Evolutionary conservation across 1,140 invertebrate species (phyloP).

Genomic region (Cotesia glomerata): DNA sequence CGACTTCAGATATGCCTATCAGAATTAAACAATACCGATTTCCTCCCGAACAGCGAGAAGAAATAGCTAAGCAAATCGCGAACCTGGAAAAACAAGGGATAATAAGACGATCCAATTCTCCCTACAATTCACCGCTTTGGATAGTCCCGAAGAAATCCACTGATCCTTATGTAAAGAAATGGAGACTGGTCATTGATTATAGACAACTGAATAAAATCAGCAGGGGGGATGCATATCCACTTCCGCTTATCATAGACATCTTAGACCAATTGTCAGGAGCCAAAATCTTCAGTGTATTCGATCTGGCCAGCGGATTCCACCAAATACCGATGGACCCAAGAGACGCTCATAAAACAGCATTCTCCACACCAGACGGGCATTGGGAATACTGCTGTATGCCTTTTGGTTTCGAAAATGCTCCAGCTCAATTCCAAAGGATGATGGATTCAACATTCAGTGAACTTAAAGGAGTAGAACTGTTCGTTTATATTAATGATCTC

Average conservation of each 20-base stretch:
- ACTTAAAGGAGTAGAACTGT: conserved; percentile 12
- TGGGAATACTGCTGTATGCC: no score
- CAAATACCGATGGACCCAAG: conserved; percentile 4
- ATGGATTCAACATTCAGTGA: conserved; percentile 16
- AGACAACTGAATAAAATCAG: conserved; percentile 9
- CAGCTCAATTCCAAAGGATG: conserved; percentile 8
- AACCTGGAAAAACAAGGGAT: no score
- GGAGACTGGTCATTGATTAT: conserved; percentile 16
- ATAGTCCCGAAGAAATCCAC: no score
- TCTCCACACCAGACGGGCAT: conserved; percentile 15
- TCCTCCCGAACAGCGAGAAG: no score
- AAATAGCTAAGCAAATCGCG: no score
- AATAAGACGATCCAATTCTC: no score
- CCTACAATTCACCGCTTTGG: no score
- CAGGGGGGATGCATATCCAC: conserved; percentile 14
- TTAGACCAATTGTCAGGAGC: conserved; percentile 15
- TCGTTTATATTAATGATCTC: conserved; percentile 40
- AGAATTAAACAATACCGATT: no score
- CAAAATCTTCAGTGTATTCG: conserved; percentile 4
- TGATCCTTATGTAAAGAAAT: not conserved
- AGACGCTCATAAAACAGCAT: conserved; percentile 9
- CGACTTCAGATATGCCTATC: no score
- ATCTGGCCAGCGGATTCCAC: conserved; percentile 13
- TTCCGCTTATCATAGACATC: conserved; percentile 18
- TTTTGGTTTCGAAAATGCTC: conserved; percentile 14